These are phyloP conservation scores for Cricetomys ansorgei DNA, from an alignment of 2,113 vertebrate species.

Conservation along the genomic window DNA sequence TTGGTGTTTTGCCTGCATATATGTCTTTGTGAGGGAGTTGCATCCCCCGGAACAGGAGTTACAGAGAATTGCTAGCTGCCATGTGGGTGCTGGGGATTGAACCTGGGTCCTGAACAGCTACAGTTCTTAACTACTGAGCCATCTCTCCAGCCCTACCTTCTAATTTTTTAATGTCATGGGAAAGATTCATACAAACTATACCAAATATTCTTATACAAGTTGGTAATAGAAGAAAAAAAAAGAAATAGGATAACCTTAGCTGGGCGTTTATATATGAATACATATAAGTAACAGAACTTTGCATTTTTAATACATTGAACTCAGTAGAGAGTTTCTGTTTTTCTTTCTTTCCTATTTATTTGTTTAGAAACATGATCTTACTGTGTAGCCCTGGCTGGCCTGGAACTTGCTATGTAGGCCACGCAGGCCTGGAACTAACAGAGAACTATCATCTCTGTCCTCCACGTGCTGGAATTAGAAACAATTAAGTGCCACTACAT, in stretches of 20 bases:
- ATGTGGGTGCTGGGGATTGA: no score
- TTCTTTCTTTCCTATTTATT: not conserved
- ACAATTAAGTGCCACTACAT: not conserved
- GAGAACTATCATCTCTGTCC: not conserved
- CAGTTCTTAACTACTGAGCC: no score
- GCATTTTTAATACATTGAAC: conserved; percentile 45
- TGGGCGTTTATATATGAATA: conserved; percentile 9
- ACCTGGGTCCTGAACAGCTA: no score
- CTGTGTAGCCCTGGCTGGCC: not conserved
- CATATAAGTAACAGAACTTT: not conserved
- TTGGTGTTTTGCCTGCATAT: no score
- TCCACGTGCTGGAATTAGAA: not conserved
- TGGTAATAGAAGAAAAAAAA: conserved; percentile 49
- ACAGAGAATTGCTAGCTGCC: no score
- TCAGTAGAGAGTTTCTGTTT: conserved; percentile 19
- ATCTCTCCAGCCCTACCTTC: no score
- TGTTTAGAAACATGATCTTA: no score
- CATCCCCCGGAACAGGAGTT: no score
- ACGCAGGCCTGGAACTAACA: not conserved
- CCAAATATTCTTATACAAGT: conserved; percentile 51
- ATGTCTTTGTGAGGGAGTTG: no score
- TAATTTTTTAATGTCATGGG: conserved; percentile 13
- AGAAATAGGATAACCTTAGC: conserved; percentile 61
- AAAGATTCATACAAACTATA: conserved; percentile 57
- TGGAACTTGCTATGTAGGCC: no score